Conservation (phyloP, 2,797 vertebrate genomes). For the Takifugu rubripes region DNA sequence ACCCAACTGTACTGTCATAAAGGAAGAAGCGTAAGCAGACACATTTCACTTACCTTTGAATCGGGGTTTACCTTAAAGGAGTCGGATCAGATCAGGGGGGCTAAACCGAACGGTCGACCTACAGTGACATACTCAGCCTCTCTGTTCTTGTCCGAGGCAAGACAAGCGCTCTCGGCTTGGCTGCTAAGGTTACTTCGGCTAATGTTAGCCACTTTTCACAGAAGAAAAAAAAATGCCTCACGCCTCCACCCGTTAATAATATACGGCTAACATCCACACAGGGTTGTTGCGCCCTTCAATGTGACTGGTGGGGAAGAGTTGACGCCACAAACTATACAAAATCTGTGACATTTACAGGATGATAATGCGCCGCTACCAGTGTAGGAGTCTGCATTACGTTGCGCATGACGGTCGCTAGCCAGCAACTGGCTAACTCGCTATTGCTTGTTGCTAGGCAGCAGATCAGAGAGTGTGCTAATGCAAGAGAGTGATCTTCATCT, state of each 20-base stretch:
- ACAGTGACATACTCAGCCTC: conserved; percentile 40
- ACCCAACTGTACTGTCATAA: neutral
- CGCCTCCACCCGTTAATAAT: neutral
- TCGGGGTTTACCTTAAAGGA: conserved; percentile 18
- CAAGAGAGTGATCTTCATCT: conserved; percentile 10
- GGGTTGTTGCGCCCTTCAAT: neutral
- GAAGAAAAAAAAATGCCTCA: conserved; percentile 4
- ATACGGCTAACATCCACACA: neutral
- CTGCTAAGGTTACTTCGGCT: conserved; percentile 50
- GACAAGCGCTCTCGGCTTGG: conserved; percentile 28
- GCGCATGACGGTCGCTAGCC: conserved; percentile 32
- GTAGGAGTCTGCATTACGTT: conserved; percentile 7
- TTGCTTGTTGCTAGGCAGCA: conserved; percentile 69
- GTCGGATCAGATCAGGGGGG: conserved; percentile 37
- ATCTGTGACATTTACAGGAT: neutral
- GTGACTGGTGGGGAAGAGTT: neutral
- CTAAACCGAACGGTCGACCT: conserved; percentile 14
- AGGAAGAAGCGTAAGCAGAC: neutral
- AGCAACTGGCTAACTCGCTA: conserved; percentile 47
- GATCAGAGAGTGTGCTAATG: conserved; percentile 22
- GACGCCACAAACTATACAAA: neutral
- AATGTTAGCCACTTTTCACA: conserved; percentile 48
- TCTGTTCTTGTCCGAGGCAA: conserved; percentile 16
- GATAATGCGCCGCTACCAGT: neutral
- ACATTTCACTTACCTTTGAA: conserved; percentile 58